Percentiles rank a stretch among this genome's conserved stretches.
Evolutionary conservation across 1,140 invertebrate genomes (phyloP).

Genomic region (Drosophila parvula): DNA sequence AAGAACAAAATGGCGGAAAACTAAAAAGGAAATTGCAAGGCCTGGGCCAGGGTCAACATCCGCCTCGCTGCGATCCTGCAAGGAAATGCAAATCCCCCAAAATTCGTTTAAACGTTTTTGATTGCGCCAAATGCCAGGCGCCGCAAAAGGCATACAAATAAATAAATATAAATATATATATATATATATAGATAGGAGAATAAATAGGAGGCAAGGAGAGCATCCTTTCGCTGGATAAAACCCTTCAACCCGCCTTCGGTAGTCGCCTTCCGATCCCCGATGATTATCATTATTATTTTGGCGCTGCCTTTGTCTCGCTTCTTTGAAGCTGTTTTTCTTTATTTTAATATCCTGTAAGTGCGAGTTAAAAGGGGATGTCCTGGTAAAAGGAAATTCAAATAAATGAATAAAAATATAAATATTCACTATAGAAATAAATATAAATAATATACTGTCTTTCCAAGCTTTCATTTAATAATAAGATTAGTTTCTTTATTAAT

Average conservation of each 20-base stretch:
- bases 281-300: constrained; percentile 69
- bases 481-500: too few relatives aligned
- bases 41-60: constrained; percentile 17
- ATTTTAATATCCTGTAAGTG: constrained; percentile 8
- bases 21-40: not conserved
- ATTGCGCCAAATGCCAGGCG: constrained; percentile 65
- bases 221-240: not conserved
- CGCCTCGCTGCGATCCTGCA: constrained; percentile 1
- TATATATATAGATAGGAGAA: constrained; percentile 33
- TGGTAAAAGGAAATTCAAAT: not conserved
- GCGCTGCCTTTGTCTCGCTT: constrained; percentile 48
- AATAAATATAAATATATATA: constrained; percentile 43
- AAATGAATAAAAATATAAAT: not conserved
- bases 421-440: not conserved
- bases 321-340: constrained; percentile 3
- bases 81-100: constrained; percentile 65
- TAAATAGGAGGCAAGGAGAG: constrained; percentile 21
- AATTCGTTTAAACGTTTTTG: constrained; percentile 78
- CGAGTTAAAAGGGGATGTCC: not conserved
- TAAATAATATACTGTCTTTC: too few relatives aligned
- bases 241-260: not conserved
- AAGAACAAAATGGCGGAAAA: constrained; percentile 1
- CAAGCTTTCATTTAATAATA: too few relatives aligned
- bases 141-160: constrained; percentile 42
- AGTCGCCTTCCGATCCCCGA: not conserved